These are phyloP conservation scores for Coenobita brevimanus DNA, from an alignment of 1,140 invertebrate species.

Conservation along the genomic window DNA sequence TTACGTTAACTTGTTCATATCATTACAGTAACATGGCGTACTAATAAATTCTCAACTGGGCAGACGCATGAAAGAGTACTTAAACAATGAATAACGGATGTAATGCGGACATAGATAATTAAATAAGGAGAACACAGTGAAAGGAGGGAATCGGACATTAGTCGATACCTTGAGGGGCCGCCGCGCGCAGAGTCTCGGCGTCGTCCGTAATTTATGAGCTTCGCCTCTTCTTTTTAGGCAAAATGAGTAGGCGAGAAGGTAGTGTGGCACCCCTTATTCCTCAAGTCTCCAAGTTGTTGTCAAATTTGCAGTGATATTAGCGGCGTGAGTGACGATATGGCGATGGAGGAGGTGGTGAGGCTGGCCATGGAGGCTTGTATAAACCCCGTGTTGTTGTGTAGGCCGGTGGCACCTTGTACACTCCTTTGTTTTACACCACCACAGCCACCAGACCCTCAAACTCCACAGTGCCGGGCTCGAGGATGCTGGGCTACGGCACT, in stretches of 20 bases:
- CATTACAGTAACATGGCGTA: too few relatives aligned
- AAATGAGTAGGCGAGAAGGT: slow-evolving; percentile 65
- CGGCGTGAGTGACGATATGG: not conserved
- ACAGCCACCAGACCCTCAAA: not conserved
- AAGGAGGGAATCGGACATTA: slow-evolving; percentile 31
- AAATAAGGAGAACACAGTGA: not conserved
- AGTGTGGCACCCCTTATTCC: slow-evolving; percentile 57
- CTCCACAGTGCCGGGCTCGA: not conserved
- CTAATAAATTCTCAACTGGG: too few relatives aligned
- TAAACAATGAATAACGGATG: too few relatives aligned
- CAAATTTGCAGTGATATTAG: not conserved
- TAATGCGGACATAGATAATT: too few relatives aligned
- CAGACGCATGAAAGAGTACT: too few relatives aligned
- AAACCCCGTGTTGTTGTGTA: slow-evolving; percentile 28
- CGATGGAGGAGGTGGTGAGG: not conserved
- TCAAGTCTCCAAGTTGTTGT: slow-evolving; percentile 20
- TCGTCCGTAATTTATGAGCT: slow-evolving; percentile 65
- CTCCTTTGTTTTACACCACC: not conserved
- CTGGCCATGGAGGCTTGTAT: not conserved
- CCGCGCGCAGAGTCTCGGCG: slow-evolving; percentile 55
- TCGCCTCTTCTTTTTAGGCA: slow-evolving; percentile 60
- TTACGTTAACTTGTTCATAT: not conserved
- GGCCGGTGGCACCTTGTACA: not conserved
- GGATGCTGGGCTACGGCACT: too few relatives aligned
- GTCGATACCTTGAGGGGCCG: slow-evolving; percentile 43